Evolutionary conservation across 2,888 invertebrate species (phyloP).

Genomic region (Stenurella melanura): DNA sequence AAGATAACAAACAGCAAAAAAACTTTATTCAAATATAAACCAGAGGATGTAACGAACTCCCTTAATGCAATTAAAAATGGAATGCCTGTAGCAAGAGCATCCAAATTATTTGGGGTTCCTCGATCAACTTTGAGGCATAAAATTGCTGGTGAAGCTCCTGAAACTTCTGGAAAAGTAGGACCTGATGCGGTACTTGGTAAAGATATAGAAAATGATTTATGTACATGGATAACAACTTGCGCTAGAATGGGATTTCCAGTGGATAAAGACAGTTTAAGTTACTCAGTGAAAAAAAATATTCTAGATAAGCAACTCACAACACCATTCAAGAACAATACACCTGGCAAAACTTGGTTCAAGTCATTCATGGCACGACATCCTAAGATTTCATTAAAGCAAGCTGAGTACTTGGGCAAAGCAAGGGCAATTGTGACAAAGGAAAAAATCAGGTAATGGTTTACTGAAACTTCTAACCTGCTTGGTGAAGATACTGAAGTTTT

Average conservation of each 20-base stretch:
- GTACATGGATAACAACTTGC: constrained; percentile 58
- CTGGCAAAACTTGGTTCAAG: not conserved
- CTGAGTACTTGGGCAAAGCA: constrained; percentile 7
- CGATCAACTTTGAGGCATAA: constrained; percentile 23
- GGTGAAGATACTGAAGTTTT: not conserved
- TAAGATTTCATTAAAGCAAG: not conserved
- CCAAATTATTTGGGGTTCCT: constrained; percentile 18
- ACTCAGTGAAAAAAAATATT: constrained; percentile 11
- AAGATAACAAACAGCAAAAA: no score
- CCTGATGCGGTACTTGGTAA: not conserved
- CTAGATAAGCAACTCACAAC: not conserved
- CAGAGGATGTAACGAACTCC: constrained; percentile 12
- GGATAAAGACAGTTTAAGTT: constrained; percentile 2
- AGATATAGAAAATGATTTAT: constrained; percentile 43
- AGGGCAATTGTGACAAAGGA: not conserved
- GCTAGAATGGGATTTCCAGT: constrained; percentile 44
- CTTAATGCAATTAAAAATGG: constrained; percentile 24
- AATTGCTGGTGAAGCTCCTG: constrained; percentile 17
- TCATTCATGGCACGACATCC: constrained; percentile 15
- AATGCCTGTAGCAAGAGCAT: constrained; percentile 28
- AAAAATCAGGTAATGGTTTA: constrained; percentile 8
- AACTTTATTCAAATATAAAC: no score
- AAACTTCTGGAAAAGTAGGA: constrained; percentile 11
- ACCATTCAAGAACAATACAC: not conserved
- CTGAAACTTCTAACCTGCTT: not conserved